These are phyloP conservation scores for Trichopria drosophilae DNA, from an alignment of 2,888 invertebrate species.

Conservation along the genomic window DNA sequence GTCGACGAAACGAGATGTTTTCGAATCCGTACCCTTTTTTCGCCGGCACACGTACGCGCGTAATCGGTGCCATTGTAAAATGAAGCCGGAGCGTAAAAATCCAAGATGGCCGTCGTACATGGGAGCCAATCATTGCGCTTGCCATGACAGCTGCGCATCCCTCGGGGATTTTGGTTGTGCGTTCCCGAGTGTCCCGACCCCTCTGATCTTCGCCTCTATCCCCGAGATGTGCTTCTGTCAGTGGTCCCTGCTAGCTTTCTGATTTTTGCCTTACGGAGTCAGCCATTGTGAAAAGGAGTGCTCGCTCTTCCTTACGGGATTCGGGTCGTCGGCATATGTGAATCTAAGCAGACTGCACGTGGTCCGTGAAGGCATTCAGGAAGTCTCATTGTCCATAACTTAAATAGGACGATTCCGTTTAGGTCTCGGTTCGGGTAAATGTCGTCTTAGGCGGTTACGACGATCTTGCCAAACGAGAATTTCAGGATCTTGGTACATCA, in stretches of 20 bases:
- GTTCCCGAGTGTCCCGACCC: conserved; percentile 27
- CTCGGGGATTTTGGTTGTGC: conserved; percentile 39
- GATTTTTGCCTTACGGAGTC: conserved; percentile 59
- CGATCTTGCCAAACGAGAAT: too few relatives aligned
- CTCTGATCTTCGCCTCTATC: conserved; percentile 30
- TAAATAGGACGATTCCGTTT: too few relatives aligned
- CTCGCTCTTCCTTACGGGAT: not conserved
- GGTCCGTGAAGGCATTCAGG: conserved; percentile 24
- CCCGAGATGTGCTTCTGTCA: conserved; percentile 39
- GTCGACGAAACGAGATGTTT: too few relatives aligned
- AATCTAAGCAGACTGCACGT: conserved; percentile 7
- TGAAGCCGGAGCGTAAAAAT: conserved; percentile 56
- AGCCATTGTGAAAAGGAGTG: conserved; percentile 53
- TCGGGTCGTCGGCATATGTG: conserved; percentile 20
- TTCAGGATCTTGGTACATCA: too few relatives aligned
- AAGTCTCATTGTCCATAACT: conserved; percentile 26
- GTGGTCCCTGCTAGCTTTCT: conserved; percentile 53
- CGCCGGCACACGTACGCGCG: conserved; percentile 9
- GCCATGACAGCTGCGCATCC: conserved; percentile 55
- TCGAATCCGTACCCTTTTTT: too few relatives aligned
- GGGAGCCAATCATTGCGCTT: conserved; percentile 49
- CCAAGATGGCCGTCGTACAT: conserved; percentile 50
- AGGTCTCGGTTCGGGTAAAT: too few relatives aligned
- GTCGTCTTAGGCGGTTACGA: too few relatives aligned
- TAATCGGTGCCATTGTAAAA: conserved; percentile 45